These are phyloP conservation scores for Abramis brama DNA, from an alignment of 2,113 vertebrate species.

Conservation along the genomic window DNA sequence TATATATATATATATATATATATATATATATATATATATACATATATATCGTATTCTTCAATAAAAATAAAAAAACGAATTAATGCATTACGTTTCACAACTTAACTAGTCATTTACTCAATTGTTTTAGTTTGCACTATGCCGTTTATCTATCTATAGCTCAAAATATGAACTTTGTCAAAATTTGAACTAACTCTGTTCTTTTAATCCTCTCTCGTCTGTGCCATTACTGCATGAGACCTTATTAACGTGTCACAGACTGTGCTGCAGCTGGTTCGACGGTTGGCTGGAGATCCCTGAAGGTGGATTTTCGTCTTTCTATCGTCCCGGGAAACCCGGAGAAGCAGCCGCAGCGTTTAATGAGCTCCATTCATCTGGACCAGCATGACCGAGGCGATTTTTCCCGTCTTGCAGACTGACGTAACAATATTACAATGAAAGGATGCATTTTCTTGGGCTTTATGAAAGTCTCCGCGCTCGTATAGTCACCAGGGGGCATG, in stretches of 20 bases:
- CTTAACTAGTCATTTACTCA: background rate
- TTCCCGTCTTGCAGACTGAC: constrained; percentile 72
- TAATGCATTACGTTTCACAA: background rate
- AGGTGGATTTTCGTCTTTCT: constrained; percentile 40
- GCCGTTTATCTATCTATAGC: no score
- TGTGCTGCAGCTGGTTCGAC: constrained; percentile 29
- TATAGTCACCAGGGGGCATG: constrained; percentile 84
- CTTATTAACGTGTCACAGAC: constrained; percentile 22
- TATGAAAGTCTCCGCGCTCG: constrained; percentile 68
- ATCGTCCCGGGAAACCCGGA: constrained; percentile 52
- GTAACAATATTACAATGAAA: constrained; percentile 73
- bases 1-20: no score
- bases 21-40: no score
- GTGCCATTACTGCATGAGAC: background rate
- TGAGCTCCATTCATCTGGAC: constrained; percentile 65
- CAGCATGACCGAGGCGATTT: constrained; percentile 52
- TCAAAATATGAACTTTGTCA: background rate
- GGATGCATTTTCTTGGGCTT: constrained; percentile 69
- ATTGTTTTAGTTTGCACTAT: background rate
- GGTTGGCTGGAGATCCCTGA: constrained; percentile 44
- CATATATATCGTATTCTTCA: no score
- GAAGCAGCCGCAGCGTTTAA: constrained; percentile 55
- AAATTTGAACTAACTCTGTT: background rate
- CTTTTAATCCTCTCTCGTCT: background rate
- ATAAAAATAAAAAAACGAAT: background rate